phyloP scores from a whole-genome alignment of 2,888 invertebrate species.

The Linnaemya tessellans region DNA sequence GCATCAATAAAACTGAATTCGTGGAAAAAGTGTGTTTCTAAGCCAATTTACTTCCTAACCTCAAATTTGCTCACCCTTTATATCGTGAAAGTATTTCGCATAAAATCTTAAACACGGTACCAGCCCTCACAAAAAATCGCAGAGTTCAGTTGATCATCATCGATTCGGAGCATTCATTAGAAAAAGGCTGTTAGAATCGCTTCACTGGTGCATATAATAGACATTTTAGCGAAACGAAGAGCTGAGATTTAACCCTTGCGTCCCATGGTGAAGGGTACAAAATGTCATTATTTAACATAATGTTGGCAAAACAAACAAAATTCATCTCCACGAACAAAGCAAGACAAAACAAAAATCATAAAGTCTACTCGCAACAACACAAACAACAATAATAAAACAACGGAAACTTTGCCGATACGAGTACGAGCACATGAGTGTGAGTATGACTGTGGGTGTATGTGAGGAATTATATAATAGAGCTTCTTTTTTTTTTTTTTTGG shows the following conservation, averaged over 20 bases:
- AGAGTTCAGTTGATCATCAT: too few relatives aligned
- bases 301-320: slow-evolving; percentile 65
- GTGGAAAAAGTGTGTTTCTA: too few relatives aligned
- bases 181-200: too few relatives aligned
- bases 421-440: background rate
- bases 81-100: too few relatives aligned
- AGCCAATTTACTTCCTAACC: too few relatives aligned
- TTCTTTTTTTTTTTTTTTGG: slow-evolving; percentile 28
- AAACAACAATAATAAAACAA: slow-evolving; percentile 27
- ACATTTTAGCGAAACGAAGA: background rate
- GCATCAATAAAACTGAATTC: too few relatives aligned
- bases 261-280: slow-evolving; percentile 12
- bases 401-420: slow-evolving; percentile 33
- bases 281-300: slow-evolving; percentile 63
- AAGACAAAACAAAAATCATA: slow-evolving; percentile 46
- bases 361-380: slow-evolving; percentile 36
- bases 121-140: too few relatives aligned
- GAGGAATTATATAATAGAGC: slow-evolving; percentile 40
- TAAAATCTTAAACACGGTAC: too few relatives aligned
- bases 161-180: too few relatives aligned
- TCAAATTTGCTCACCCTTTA: too few relatives aligned
- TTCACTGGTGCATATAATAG: background rate
- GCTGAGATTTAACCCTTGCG: background rate
- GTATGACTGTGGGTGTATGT: background rate
- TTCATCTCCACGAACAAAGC: slow-evolving; percentile 54